phyloP scores from a whole-genome alignment of 2,888 invertebrate genomes.

The Xanthia togata region DNA sequence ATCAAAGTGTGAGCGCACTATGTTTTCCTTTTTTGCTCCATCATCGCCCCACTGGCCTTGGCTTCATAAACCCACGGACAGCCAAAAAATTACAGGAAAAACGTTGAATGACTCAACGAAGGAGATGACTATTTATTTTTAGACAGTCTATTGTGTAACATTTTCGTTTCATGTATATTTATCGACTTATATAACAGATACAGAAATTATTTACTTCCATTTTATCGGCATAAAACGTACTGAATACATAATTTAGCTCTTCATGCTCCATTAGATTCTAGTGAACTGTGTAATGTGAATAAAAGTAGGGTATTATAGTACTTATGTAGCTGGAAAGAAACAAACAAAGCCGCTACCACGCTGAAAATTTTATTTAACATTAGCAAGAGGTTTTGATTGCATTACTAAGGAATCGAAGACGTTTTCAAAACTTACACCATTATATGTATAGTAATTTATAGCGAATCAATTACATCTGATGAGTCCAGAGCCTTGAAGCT shows the following conservation, averaged over 20 bases:
- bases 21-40: constrained; percentile 62
- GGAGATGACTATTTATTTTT: constrained; percentile 56
- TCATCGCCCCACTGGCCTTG: constrained; percentile 70
- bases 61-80: constrained; percentile 57
- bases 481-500: constrained; percentile 58
- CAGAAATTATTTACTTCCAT: constrained; percentile 29
- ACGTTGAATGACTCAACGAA: constrained; percentile 67
- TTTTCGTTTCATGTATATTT: constrained; percentile 34
- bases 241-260: constrained; percentile 37
- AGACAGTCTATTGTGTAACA: constrained; percentile 52
- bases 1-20: constrained; percentile 42
- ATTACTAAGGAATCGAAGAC: constrained; percentile 19
- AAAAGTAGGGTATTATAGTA: constrained; percentile 21
- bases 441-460: constrained; percentile 2
- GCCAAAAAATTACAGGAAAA: constrained; percentile 64
- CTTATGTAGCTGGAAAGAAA: constrained; percentile 4
- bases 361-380: constrained; percentile 14
- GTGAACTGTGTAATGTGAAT: constrained; percentile 30
- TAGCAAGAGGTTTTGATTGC: constrained; percentile 23
- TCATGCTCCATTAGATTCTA: constrained; percentile 31
- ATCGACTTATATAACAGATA: not conserved
- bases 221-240: constrained; percentile 18
- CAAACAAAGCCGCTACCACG: constrained; percentile 1
- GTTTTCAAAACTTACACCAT: not conserved
- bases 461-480: constrained; percentile 43